Evolutionary conservation across 2,113 vertebrate species (phyloP).

Genomic region (Trogon surrucura): DNA sequence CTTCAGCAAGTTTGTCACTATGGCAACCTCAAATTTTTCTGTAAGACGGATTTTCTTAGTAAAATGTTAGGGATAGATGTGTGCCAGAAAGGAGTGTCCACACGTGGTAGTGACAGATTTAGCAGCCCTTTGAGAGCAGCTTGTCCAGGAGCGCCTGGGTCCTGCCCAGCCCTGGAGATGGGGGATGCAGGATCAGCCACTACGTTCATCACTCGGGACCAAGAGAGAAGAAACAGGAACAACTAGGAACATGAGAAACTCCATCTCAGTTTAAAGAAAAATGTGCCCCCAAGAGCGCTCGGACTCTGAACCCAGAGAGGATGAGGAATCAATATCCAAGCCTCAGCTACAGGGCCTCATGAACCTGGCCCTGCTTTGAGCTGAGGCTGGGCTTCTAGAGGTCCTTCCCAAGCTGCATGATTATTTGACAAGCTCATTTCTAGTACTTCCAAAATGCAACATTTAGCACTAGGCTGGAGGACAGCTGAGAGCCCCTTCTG

Average conservation of each 20-base stretch:
- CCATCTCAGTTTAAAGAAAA: neutral
- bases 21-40: conserved; percentile 24
- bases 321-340: neutral
- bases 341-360: neutral
- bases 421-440: neutral
- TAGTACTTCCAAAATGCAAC: neutral
- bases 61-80: neutral
- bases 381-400: neutral
- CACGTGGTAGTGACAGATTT: neutral
- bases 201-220: neutral
- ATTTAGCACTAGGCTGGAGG: neutral
- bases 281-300: neutral
- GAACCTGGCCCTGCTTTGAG: neutral
- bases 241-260: neutral
- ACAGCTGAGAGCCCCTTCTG: accelerated
- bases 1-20: conserved; percentile 30
- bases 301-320: neutral
- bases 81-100: neutral
- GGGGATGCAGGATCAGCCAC: neutral
- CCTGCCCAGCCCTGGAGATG: neutral
- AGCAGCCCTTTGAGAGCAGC: neutral
- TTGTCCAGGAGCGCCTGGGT: neutral
- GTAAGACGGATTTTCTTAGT: neutral
- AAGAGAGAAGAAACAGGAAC: neutral
- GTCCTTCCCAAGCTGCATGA: neutral